Base-by-base conservation (phyloP, 92 coral and sea anemone species). In the Diadumene lineata region DNA sequence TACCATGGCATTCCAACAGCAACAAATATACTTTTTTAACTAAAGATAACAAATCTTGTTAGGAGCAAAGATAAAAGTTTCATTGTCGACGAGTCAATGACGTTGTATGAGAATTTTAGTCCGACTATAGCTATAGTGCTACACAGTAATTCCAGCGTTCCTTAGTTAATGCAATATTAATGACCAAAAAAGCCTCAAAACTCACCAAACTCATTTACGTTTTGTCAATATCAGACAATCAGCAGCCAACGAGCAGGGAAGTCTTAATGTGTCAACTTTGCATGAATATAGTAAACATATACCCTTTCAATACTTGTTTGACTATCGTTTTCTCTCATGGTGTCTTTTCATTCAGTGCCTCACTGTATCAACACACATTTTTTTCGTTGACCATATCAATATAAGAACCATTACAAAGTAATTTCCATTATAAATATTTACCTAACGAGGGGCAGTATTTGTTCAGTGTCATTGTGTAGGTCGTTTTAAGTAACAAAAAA, bases 141-240 rank as follows among this genome's bases (percentile, higher is more conserved):
- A 30, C 38, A 31, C 17, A 27, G 43, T 62, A 62, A 62, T 62
- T 32, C 55, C 67, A 33, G 77, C 50, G 31, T 57, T 33, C 33
- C 19, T 6, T 15, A n/a, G 27, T n/a, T 30, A n/a, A 72, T 72
- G 53, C 65, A 72, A 72, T 56, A 72, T 72, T 72, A 56, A 72
- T 72, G 51, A 57, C 66, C 30, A 56, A n/a, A 56, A 72, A 70
- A n/a, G 56, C 62, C 77, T 60, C 55, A 43, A 72, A 56, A 43
- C 61, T 50, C 62, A 15, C 77, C 48, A 32, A 72, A 72, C 77
- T 72, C 62, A 72, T 72, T 55, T 60, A 72, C 4, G 29, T 62
- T 62, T 62, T 62, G 68, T 62, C 13, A 38, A 28, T 23, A 11
- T 10, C 68, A 62, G 43, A 62, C 68, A 62, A 62, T 62, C 43